phyloP scores from a whole-genome alignment of 1,140 invertebrate species.

The Zophobas morio region DNA sequence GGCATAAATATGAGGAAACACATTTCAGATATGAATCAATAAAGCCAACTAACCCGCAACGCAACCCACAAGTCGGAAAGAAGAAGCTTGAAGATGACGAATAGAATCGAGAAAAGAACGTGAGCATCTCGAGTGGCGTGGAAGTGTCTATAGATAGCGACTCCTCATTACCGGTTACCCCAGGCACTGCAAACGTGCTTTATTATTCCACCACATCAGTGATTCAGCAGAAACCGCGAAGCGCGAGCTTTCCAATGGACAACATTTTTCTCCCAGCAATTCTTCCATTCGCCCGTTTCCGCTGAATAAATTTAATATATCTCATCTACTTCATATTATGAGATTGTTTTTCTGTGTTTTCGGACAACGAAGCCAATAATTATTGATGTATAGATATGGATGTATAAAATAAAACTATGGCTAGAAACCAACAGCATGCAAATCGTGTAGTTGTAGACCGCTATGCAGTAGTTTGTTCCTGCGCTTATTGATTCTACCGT shows the following conservation, averaged over 20 bases:
- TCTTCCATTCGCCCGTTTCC: conserved; percentile 46
- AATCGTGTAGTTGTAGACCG: too few relatives aligned
- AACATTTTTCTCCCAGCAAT: conserved; percentile 47
- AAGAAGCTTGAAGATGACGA: conserved; percentile 44
- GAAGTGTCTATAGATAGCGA: conserved; percentile 56
- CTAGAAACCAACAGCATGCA: too few relatives aligned
- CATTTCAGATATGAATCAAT: conserved; percentile 44
- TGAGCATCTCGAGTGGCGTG: conserved; percentile 49
- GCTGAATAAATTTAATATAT: conserved; percentile 50
- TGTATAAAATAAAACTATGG: too few relatives aligned
- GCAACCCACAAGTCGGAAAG: conserved; percentile 39
- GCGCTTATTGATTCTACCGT: too few relatives aligned
- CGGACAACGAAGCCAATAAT: neutral
- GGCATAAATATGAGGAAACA: conserved; percentile 45
- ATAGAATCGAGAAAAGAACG: conserved; percentile 51
- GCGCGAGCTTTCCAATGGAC: conserved; percentile 44
- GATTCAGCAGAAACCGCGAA: conserved; percentile 58
- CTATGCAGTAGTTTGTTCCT: too few relatives aligned
- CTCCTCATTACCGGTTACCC: conserved; percentile 58
- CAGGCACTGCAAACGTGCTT: conserved; percentile 57
- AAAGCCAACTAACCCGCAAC: conserved; percentile 28
- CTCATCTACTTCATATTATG: conserved; percentile 46
- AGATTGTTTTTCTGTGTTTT: conserved; percentile 37
- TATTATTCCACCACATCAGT: conserved; percentile 60
- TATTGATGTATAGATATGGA: neutral